Conservation (phyloP, 2,797 vertebrate species). For the Meriones psammophilus region DNA sequence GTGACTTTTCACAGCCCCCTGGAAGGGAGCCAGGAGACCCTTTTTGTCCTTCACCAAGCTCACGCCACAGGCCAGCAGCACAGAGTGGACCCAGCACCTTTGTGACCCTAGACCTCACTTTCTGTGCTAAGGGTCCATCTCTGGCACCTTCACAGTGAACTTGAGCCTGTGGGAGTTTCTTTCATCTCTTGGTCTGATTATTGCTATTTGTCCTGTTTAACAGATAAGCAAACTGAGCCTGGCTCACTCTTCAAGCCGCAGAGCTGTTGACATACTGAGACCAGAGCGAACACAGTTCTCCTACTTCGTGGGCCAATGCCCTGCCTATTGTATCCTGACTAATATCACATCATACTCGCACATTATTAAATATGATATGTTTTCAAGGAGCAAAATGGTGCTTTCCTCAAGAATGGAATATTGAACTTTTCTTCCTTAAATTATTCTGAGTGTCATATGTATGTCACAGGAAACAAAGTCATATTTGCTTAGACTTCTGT, state of each 20-base stretch:
- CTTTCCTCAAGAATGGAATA: not conserved
- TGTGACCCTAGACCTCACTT: not conserved
- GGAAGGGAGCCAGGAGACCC: too few species aligned
- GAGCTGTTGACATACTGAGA: not conserved
- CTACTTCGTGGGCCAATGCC: not conserved
- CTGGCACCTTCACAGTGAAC: not conserved
- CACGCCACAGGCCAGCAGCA: rapidly evolving
- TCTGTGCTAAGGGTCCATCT: not conserved
- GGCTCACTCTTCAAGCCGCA: not conserved
- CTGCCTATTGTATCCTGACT: not conserved
- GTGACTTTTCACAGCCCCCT: rapidly evolving
- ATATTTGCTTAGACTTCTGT: slow-evolving; percentile 31
- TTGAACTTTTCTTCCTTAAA: not conserved
- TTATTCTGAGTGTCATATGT: not conserved
- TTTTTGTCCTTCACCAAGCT: too few species aligned
- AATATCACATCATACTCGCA: not conserved
- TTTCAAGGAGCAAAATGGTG: slow-evolving; percentile 24
- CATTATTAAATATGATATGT: not conserved
- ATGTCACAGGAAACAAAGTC: not conserved
- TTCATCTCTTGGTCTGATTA: not conserved
- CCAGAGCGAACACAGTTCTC: not conserved
- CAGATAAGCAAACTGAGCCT: slow-evolving; percentile 1
- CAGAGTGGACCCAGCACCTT: not conserved
- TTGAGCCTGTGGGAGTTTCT: not conserved
- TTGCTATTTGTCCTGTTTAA: not conserved